Evolutionary conservation across 2,888 invertebrate genomes (phyloP), one percentile per base, ranked within the genome.

Genomic region (Archaeoteleia sp.): DNA sequence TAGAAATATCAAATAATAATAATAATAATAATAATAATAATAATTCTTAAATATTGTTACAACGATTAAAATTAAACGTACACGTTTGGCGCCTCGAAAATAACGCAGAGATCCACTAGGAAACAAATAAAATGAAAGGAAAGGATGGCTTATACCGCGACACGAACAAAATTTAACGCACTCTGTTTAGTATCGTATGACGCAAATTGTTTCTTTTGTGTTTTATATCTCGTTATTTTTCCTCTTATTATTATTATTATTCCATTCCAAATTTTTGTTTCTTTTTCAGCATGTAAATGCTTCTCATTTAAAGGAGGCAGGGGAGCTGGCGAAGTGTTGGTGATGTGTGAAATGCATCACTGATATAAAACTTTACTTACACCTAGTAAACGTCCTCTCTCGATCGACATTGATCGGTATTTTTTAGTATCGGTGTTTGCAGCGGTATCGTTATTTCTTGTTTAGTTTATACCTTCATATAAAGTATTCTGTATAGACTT

Each of bases 351-450:
- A 73, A 79, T 78, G 80, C 82, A 81, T 74, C 82, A 79, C 79
- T 79, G 82, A 82, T 83, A 84, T 79, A 84, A 83, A 83, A 83
- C 72, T 81, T 81, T 78, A 78, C 82, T 82, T 82, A 83, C 71
- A 74, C 45, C 77, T 82, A 83, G 71, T 73, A 75, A 79, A 80
- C 78, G 78, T 80, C 75, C 78, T 76, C n/a, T n/a, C 67, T 75
- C 61, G 66, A 70, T 72, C 74, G 76, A 77, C 57, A 45, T 62
- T 57, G 53, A 45, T 62, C 20, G 23, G 14, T 32, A 48, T 20
- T 54, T 34, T 65, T 61, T 53, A 35, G 30, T 65, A 12, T 40
- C 43, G 45, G 23, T 34, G 49, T 55, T 32, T 46, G 14, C 55
- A 27, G 39, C 30, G 34, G 15, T 53, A 42, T 29, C 57, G 49